Percentiles rank a stretch among this genome's conserved stretches.
These are phyloP conservation scores for Cyclopterus lumpus DNA, from an alignment of 2,797 vertebrate species.

Conservation along the genomic window DNA sequence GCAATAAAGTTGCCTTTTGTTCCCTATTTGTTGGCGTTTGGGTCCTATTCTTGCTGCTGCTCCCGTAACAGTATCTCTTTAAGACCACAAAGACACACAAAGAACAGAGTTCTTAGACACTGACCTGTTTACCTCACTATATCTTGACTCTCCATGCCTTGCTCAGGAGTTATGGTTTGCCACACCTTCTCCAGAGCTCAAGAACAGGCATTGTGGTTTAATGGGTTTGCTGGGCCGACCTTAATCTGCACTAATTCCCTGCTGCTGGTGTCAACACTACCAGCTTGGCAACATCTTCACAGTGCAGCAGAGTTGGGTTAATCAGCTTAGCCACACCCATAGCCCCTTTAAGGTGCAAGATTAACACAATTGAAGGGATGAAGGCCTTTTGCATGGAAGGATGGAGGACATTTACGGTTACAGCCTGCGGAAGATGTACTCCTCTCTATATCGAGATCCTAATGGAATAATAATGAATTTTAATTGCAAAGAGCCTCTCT, in stretches of 20 bases:
- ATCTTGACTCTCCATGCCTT: constrained; percentile 4
- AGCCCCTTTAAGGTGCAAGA: constrained; percentile 62
- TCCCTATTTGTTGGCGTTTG: too few species aligned
- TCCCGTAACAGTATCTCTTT: too few species aligned
- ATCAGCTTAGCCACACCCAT: constrained; percentile 65
- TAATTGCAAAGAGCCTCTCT: constrained; percentile 58
- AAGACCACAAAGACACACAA: not conserved
- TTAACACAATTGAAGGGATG: constrained; percentile 57
- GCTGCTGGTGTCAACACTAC: constrained; percentile 54
- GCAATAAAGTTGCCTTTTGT: too few species aligned
- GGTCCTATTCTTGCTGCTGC: too few species aligned
- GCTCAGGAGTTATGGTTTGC: not conserved
- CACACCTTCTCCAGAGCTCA: constrained; percentile 29
- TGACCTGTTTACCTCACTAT: not conserved
- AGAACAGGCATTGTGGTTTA: constrained; percentile 39
- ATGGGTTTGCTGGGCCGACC: constrained; percentile 35
- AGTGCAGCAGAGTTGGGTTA: constrained; percentile 50
- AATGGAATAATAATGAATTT: constrained; percentile 74
- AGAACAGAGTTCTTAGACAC: not conserved
- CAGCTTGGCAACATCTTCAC: constrained; percentile 41
- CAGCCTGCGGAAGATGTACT: constrained; percentile 23
- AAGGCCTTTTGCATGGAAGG: constrained; percentile 23
- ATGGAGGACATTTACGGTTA: constrained; percentile 34
- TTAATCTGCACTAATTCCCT: constrained; percentile 75
- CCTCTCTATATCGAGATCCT: constrained; percentile 39